phyloP scores from a whole-genome alignment of 1,140 invertebrate genomes.

The Diorhabda elongata region DNA sequence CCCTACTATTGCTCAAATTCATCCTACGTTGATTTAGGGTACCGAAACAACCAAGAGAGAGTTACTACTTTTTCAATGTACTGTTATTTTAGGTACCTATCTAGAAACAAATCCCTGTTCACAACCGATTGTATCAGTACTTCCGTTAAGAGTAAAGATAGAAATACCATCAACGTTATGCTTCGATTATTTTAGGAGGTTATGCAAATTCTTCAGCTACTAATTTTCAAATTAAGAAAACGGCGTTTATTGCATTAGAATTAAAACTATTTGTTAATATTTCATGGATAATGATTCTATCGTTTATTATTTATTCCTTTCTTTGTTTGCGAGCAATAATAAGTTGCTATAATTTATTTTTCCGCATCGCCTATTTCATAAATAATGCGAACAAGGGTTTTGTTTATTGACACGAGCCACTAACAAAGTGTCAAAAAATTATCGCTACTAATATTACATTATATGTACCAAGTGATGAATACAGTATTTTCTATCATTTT shows the following conservation, averaged over 20 bases:
- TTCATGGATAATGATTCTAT: constrained; percentile 14
- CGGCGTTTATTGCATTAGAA: constrained; percentile 12
- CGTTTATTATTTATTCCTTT: constrained; percentile 10
- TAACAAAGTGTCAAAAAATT: no score
- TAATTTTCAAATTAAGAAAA: constrained; percentile 12
- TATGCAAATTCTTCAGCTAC: constrained; percentile 14
- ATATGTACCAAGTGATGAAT: no score
- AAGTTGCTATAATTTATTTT: not conserved
- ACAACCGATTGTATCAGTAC: constrained; percentile 15
- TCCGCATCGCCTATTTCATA: no score
- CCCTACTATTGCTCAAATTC: no score
- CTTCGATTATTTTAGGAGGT: constrained; percentile 6
- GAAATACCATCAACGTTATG: constrained; percentile 6
- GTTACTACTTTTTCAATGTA: constrained; percentile 15
- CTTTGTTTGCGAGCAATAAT: constrained; percentile 10
- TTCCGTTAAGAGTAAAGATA: constrained; percentile 13
- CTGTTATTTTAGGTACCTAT: constrained; percentile 9
- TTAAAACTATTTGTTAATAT: constrained; percentile 20
- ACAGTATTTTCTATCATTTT: no score
- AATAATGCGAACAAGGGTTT: no score
- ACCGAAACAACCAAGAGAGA: constrained; percentile 4
- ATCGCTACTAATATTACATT: no score
- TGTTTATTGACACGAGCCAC: no score
- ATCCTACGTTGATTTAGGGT: not conserved
- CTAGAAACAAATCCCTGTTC: constrained; percentile 10